These are phyloP conservation scores for Nasonia giraulti DNA, from an alignment of 1,140 invertebrate genomes.

Conservation along the genomic window DNA sequence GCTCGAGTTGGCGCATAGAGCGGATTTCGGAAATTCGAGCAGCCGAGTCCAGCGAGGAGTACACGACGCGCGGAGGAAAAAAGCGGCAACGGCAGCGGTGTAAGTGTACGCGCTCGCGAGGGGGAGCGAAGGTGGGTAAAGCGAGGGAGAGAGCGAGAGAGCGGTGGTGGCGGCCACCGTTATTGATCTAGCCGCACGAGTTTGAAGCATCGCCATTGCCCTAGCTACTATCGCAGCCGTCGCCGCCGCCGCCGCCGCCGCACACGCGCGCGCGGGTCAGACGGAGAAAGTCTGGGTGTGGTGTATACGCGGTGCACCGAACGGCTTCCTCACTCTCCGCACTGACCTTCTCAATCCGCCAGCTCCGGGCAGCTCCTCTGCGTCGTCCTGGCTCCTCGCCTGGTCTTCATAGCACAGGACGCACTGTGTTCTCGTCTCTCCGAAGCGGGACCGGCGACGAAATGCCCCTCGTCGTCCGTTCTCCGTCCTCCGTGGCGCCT, in stretches of 20 bases:
- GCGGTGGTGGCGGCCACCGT: conserved; percentile 58
- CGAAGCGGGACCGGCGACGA: background rate
- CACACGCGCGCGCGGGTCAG: background rate
- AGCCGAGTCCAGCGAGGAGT: background rate
- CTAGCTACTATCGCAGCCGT: conserved; percentile 61
- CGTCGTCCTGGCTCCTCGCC: background rate
- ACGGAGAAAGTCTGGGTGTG: conserved; percentile 56
- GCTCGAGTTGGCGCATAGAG: background rate
- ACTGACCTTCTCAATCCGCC: conserved; percentile 1
- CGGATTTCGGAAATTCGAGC: background rate
- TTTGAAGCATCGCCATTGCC: conserved; percentile 66
- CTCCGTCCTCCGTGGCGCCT: too few relatives aligned
- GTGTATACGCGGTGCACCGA: conserved; percentile 36
- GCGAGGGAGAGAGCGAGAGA: conserved; percentile 25
- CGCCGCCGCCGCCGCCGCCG: too few relatives aligned
- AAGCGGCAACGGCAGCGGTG: background rate
- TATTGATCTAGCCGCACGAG: conserved; percentile 69
- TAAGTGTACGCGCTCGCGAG: background rate
- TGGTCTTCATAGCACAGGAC: background rate
- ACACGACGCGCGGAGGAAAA: background rate
- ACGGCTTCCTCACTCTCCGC: too few relatives aligned
- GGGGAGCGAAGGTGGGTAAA: background rate
- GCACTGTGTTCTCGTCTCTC: background rate
- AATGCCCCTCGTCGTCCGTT: too few relatives aligned
- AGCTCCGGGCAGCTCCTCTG: background rate